phyloP scores from a whole-genome alignment of 2,888 invertebrate genomes.

The Phalera bucephala region DNA sequence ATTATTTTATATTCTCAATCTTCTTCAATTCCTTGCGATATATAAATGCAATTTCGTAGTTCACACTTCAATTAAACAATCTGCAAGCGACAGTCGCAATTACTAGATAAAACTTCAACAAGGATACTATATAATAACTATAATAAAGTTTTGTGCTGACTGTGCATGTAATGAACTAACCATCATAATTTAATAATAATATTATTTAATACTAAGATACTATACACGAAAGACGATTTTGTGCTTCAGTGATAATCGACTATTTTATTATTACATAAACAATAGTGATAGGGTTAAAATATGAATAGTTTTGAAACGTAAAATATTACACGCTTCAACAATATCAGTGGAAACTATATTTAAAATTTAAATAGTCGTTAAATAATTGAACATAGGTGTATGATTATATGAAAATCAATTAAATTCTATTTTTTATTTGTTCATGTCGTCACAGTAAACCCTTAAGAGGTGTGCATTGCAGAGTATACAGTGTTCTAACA shows the following conservation, averaged over 20 bases:
- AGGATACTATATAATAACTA: constrained; percentile 45
- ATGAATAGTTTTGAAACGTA: constrained; percentile 15
- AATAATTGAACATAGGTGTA: no score
- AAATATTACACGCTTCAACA: neutral
- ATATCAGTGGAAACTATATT: no score
- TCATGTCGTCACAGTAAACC: no score
- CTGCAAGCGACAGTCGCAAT: constrained; percentile 28
- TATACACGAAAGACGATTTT: constrained; percentile 47
- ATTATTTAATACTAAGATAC: constrained; percentile 34
- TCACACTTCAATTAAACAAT: constrained; percentile 20
- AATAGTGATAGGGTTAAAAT: constrained; percentile 18
- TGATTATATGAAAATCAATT: no score
- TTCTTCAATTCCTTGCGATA: constrained; percentile 53
- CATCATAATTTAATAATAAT: constrained; percentile 40
- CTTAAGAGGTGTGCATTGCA: no score
- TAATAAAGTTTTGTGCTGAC: constrained; percentile 59
- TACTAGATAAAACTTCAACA: constrained; percentile 35
- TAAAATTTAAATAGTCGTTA: no score
- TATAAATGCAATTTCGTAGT: constrained; percentile 45
- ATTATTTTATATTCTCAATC: constrained; percentile 36
- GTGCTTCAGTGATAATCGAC: constrained; percentile 49
- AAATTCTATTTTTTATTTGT: no score
- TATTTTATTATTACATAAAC: constrained; percentile 16
- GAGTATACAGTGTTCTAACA: no score
- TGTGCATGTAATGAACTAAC: constrained; percentile 57